Evolutionary conservation across 1,140 invertebrate species (phyloP).

Genomic region (Drosophila murphyi): DNA sequence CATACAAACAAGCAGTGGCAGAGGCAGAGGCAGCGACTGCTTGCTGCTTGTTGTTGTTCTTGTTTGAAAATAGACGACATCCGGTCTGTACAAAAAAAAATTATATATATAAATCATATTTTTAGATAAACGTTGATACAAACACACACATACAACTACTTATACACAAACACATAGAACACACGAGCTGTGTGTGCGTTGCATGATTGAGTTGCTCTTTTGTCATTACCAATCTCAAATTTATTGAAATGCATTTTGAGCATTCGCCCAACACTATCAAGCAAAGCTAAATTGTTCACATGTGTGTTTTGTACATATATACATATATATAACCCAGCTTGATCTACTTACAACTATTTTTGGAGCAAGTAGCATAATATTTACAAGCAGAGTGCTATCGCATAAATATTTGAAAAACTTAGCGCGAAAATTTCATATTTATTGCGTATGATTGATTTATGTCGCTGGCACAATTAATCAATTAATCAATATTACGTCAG

Average conservation of each 20-base stretch:
- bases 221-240: constrained; percentile 22
- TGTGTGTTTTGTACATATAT: not conserved
- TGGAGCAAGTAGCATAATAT: too few relatives aligned
- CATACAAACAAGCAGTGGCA: constrained; percentile 19
- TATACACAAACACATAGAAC: constrained; percentile 8
- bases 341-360: not conserved
- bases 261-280: not conserved
- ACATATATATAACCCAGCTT: not conserved
- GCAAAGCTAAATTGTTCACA: not conserved
- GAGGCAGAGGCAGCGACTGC: not conserved
- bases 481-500: not conserved
- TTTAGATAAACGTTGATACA: constrained; percentile 76
- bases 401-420: too few relatives aligned
- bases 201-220: constrained; percentile 30
- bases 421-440: too few relatives aligned
- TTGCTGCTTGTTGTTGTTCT: constrained; percentile 56
- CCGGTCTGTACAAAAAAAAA: constrained; percentile 65
- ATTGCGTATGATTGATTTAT: not conserved
- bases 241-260: constrained; percentile 15
- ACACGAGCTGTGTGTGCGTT: constrained; percentile 7
- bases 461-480: not conserved
- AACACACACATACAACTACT: constrained; percentile 29
- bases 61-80: constrained; percentile 82
- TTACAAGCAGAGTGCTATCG: too few relatives aligned
- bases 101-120: constrained; percentile 81